Evolutionary conservation across 35 echinoderm and acorn worm species (phyloP), one percentile per base, ranked within the genome.

Genomic region (Chiridota heheva): DNA sequence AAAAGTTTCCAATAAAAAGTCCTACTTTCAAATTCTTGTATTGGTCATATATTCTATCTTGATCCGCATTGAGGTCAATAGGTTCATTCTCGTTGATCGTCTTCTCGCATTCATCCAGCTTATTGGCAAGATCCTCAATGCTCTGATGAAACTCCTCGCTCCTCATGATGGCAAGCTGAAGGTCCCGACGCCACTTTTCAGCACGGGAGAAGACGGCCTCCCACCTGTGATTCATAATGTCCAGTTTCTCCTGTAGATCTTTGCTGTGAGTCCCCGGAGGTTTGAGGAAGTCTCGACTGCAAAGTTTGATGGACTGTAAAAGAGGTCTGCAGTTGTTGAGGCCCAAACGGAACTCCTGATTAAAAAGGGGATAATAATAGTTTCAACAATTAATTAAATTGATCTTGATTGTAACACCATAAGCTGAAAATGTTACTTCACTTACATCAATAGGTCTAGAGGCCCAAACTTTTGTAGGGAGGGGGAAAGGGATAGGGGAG

Each of bases 111-210:
- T 72, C 49, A 16, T 84, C 32, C 1, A 98, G 81, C 70, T 85
- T 70, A 5, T 63, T 55, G 36, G 81, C 63, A 20, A 98, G 76
- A 55, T 98, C 95, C 40, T 78, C 81, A n/a, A 84, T 98, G 7
- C 89, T 98, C 49, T 98, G 95, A 60, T 98, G 89, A 47, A 98
- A 98, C 53, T 98, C 95, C 58, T 98, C 95, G 76, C 93, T 87
- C 53, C 81, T 84, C 65, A 91, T 91, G 62, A 98, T 90, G 18
- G 92, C 92, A 73, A 86, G 29, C 80, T 98, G 95, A 5, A 98
- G 73, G 40, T 89, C 85, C 60, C 81, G 87, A 80, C 90, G 90
- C 95, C 95, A 91, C 60, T 85, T 84, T 3, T 74, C 85, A 42
- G 94, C 94, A 42, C 85, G 69, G 20, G 70, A 55, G 44, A 79